Evolutionary conservation across 2,888 invertebrate genomes (phyloP).

Genomic region (Philereme vetulata): DNA sequence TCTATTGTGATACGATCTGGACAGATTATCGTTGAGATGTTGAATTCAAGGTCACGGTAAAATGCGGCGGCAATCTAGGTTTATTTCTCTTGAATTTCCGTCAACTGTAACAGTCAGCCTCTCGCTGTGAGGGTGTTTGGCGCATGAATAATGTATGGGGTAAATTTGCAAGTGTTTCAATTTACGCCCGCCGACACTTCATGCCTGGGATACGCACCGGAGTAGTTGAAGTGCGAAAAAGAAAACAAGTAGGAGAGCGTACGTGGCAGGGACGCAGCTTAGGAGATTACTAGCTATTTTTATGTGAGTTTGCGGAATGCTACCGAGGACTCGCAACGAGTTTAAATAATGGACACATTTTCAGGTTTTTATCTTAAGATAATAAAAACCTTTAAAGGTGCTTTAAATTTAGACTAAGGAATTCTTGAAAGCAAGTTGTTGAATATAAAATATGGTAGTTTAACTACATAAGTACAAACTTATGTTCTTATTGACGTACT

Average conservation of each 20-base stretch:
- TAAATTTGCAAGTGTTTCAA: slow-evolving; percentile 84
- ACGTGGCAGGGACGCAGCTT: slow-evolving; percentile 35
- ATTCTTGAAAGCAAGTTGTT: too few relatives aligned
- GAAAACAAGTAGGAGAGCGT: slow-evolving; percentile 60
- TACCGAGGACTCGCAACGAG: slow-evolving; percentile 30
- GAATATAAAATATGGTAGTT: too few relatives aligned
- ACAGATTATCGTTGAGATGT: slow-evolving; percentile 33
- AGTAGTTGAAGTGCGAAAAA: slow-evolving; percentile 79
- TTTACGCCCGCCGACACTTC: slow-evolving; percentile 80
- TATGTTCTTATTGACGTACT: too few relatives aligned
- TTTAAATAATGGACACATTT: slow-evolving; percentile 31
- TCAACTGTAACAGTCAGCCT: slow-evolving; percentile 69
- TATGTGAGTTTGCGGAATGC: slow-evolving; percentile 33
- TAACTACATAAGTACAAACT: too few relatives aligned
- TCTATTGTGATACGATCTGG: slow-evolving; percentile 38
- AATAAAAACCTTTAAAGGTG: neutral
- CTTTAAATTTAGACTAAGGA: too few relatives aligned
- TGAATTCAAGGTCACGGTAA: slow-evolving; percentile 44
- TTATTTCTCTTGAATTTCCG: slow-evolving; percentile 60
- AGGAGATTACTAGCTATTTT: slow-evolving; percentile 39
- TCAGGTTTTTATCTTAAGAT: slow-evolving; percentile 24
- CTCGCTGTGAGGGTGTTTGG: slow-evolving; percentile 70
- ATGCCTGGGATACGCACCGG: slow-evolving; percentile 71
- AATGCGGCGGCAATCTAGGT: slow-evolving; percentile 43
- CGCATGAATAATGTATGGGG: slow-evolving; percentile 81